Evolutionary conservation across 2,797 vertebrate species (phyloP).

Genomic region (Squalus acanthias): DNA sequence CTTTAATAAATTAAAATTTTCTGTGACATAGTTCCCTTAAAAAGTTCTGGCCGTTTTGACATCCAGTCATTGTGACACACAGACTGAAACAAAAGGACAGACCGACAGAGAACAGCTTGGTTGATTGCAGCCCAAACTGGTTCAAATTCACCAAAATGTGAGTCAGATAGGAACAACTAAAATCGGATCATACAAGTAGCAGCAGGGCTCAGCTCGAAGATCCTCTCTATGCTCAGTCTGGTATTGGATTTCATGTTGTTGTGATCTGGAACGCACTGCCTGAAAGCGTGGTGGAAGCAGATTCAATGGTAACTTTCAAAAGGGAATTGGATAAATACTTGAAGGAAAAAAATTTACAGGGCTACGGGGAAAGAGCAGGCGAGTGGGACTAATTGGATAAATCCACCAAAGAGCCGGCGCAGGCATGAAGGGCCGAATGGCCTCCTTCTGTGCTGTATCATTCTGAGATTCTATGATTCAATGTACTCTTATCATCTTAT

Average conservation of each 20-base stretch:
- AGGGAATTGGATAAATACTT: not conserved
- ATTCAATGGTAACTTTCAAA: not conserved
- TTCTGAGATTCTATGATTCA: not conserved
- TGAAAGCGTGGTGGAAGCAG: not conserved
- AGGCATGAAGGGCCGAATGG: not conserved
- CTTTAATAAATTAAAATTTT: not conserved
- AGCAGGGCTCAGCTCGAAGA: not conserved
- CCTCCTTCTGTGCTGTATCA: not conserved
- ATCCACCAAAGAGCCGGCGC: not conserved
- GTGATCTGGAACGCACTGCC: not conserved
- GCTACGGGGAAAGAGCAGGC: not conserved
- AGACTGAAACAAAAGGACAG: not conserved
- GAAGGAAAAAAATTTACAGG: not conserved
- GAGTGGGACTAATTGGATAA: not conserved
- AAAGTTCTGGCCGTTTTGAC: not conserved
- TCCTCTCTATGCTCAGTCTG: not conserved
- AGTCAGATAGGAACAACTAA: not conserved
- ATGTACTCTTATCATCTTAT: not conserved
- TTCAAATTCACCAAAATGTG: not conserved
- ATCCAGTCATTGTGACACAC: not conserved
- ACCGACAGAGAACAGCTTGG: not conserved
- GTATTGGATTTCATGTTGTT: not conserved
- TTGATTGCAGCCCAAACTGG: not conserved
- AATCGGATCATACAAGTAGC: not conserved
- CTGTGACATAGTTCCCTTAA: not conserved